Evolutionary conservation across 2,797 vertebrate genomes (phyloP).

Genomic region (Spinus olivaceus): DNA sequence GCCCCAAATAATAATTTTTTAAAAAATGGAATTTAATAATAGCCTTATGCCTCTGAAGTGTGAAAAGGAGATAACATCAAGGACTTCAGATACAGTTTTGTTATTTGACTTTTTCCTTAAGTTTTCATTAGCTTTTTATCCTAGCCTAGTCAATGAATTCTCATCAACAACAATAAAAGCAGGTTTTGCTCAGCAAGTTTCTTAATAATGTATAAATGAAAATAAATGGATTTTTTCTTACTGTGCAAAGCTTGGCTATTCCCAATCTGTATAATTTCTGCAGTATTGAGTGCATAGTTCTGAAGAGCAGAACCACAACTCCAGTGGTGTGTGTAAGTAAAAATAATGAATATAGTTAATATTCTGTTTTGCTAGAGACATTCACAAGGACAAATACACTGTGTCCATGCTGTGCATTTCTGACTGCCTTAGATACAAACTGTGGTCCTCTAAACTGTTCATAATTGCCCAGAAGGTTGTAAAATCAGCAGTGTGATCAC

Average conservation of each 20-base stretch:
- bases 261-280: background rate
- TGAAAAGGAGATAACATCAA: background rate
- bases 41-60: background rate
- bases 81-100: background rate
- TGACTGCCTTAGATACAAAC: background rate
- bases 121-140: background rate
- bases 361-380: background rate
- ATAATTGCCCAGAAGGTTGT: background rate
- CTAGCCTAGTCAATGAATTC: background rate
- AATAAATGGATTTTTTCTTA: background rate
- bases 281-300: background rate
- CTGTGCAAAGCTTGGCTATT: background rate
- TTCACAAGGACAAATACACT: background rate
- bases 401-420: background rate
- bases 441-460: background rate
- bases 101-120: background rate
- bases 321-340: background rate
- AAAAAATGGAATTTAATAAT: background rate
- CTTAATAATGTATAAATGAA: conserved; percentile 8
- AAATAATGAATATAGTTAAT: background rate
- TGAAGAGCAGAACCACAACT: background rate
- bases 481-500: background rate
- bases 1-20: background rate
- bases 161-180: background rate
- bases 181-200: background rate